Evolutionary conservation across 2,113 vertebrate genomes (phyloP).

Genomic region (Serilophus lunatus): DNA sequence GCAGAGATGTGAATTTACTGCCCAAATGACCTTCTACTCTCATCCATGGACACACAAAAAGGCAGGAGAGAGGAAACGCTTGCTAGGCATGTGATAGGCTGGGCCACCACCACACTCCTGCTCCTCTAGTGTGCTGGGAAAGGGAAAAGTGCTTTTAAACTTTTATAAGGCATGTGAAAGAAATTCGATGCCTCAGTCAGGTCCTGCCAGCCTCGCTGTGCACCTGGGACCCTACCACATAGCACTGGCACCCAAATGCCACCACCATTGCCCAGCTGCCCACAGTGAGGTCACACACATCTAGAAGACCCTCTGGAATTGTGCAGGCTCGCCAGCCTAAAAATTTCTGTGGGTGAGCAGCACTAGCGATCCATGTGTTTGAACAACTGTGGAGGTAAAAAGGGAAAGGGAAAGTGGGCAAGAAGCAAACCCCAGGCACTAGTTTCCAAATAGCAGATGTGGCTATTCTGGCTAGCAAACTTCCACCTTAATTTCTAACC

Average conservation of each 20-base stretch:
- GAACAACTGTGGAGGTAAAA: not conserved
- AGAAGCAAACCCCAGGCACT: slow-evolving; percentile 49
- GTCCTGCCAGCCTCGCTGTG: not conserved
- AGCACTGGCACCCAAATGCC: not conserved
- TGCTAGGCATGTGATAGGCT: not conserved
- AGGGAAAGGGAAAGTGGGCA: slow-evolving; percentile 33
- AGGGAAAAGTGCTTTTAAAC: not conserved
- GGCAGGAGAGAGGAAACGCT: not conserved
- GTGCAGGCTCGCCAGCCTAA: not conserved
- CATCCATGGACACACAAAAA: not conserved
- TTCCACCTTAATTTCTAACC: slow-evolving; percentile 64
- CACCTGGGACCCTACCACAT: not conserved
- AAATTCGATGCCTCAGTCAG: not conserved
- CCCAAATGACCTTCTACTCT: not conserved
- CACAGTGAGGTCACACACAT: not conserved
- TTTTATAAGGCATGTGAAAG: not conserved
- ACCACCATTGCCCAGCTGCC: fast-evolving
- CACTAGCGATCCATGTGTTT: not conserved
- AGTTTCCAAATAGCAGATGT: slow-evolving; percentile 53
- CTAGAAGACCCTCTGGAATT: not conserved
- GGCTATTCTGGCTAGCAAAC: slow-evolving; percentile 50
- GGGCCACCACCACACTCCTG: not conserved
- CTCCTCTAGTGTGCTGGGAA: not conserved
- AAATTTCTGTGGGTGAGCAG: not conserved
- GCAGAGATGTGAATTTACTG: not conserved